Evolutionary conservation across 2,888 invertebrate genomes (phyloP), one percentile per base, ranked within the genome.

Genomic region (Acrocyrtus sp.): DNA sequence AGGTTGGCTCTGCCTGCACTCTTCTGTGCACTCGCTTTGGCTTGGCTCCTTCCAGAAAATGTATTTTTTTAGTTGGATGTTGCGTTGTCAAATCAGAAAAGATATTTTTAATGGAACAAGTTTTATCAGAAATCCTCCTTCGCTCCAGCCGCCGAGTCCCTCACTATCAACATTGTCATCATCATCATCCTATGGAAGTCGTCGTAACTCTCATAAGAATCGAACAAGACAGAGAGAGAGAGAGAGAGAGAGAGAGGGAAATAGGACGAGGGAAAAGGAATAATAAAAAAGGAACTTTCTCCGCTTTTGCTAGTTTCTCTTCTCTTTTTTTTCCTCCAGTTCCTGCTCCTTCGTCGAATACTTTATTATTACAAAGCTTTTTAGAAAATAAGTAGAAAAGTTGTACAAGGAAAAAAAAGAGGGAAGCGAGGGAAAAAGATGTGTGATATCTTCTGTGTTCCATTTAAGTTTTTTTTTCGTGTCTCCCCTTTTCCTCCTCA

Each of bases 51-150:
- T 58, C 34, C 50, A 22, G 41, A 8, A 22, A 67, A 34, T 29
- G 41, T 26, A 53, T 22, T 56, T 48, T 65, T n/a, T n/a, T n/a
- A n/a, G n/a, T n/a, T n/a, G n/a, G n/a, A n/a, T n/a, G n/a, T n/a
- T 41, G 17, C 56, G 39, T 67, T 67, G 68, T 61, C 68, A 54
- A 68, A 68, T 68, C 67, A 77, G 77, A 74, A 75, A 75, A 77
- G 77, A 77, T 77, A 77, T 77, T 77, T 77, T 77, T 77, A 77
- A 77, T 77, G 77, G 74, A 77, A 63, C 69, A 77, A 76, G 65
- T 72, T 77, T 77, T 74, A 72, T 72, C 69, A 65, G 57, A 54
- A 68, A 53, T 56, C 51, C 67, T 56, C 41, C 47, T 29, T 60
- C 54, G 41, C 24, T 27, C 22, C 47, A 15, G 48, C 15, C 22